Conservation (phyloP, 2,113 vertebrate species). For the Nannospalax galili region DNA sequence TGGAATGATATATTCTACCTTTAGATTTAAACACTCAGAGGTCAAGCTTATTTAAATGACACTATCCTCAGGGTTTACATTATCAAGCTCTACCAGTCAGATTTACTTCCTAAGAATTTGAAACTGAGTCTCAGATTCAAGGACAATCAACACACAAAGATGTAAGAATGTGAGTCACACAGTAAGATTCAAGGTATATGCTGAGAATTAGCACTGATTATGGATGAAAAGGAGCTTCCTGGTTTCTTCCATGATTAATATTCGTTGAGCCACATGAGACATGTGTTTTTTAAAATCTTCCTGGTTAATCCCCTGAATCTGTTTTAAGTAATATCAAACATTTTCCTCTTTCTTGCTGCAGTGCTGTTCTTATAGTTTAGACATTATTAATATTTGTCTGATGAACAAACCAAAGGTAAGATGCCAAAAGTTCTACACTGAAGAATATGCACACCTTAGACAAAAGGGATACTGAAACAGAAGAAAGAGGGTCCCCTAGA, state of each 20-base stretch:
- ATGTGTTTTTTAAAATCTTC: neutral
- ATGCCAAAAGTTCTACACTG: neutral
- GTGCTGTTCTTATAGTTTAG: neutral
- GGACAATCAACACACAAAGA: neutral
- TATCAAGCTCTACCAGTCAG: neutral
- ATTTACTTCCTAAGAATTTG: neutral
- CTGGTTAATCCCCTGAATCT: neutral
- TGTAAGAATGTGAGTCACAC: neutral
- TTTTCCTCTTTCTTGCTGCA: neutral
- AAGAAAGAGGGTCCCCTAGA: too few species aligned
- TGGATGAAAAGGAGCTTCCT: neutral
- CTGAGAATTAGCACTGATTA: neutral
- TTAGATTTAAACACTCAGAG: neutral
- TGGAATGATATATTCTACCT: neutral
- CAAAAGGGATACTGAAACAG: too few species aligned
- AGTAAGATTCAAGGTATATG: neutral
- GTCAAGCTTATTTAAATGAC: neutral
- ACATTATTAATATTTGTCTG: neutral
- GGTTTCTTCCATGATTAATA: neutral
- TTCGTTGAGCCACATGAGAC: neutral
- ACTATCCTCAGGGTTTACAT: neutral
- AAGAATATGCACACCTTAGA: too few species aligned
- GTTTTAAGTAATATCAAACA: neutral
- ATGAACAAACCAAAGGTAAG: neutral
- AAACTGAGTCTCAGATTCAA: neutral